Base-by-base conservation (phyloP, 1,140 invertebrate species). In the Macrobrachium nipponense region DNA sequence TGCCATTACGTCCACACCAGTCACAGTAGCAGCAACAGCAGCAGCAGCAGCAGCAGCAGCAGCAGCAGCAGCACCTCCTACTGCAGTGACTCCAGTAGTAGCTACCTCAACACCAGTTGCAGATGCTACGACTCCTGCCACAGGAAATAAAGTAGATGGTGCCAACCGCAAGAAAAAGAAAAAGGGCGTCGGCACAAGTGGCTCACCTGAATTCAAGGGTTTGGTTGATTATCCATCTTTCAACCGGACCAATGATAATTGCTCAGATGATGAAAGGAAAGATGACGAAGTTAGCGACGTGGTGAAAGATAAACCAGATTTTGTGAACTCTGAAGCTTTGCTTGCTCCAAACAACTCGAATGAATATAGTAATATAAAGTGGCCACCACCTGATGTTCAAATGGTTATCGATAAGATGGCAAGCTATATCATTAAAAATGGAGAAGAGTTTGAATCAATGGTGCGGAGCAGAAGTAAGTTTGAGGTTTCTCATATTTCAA, bases 331-430 rank as follows among this genome's bases (percentile, higher is more conserved):
- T 23, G 80, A 82, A 23, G 43, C 4, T 18, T 43, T 72, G 66
- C 61, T 51, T 10, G 51, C 27, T 59, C 59, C 60, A 20, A 73
- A 86, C 75, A 58, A 81, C 23, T 77, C 62, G 5, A 83, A 80
- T 64, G 82, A 89, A 62, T 86, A 86, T 60, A 85, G 80, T 59
- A 86, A 82, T 61, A 89, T 88, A 58, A 87, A 88, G 51, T 95
- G 96, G 20, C 93, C 93, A 8, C n/a, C 96, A 0, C 94, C 94
- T 14, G 96, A 97, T 82, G 92, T 97, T 10, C 94, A 96, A 90
- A 93, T 96, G 64, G 95, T 99, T 11, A 97, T 99, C 76, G 97
- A 98, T 91, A 98, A 98, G 92, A 98, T 99, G 94, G 97, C 97
- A 3, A 95, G 95, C 82, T 99, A 99, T 90, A 97, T 99, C 0